Conservation (phyloP, 2,797 vertebrate genomes). For the Hydrolagus colliei region DNA sequence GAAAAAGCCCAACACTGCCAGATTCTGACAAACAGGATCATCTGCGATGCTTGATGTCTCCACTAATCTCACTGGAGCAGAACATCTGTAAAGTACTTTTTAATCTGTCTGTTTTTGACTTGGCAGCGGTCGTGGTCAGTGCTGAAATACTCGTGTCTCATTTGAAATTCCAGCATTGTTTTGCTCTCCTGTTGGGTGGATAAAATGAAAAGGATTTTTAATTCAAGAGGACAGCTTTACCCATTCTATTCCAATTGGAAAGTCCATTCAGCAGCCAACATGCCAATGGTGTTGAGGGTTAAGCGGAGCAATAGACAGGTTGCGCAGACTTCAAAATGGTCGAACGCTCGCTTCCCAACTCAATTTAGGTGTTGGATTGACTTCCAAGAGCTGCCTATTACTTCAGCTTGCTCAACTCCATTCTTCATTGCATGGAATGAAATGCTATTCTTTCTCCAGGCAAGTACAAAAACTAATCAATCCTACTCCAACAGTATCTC, state of each 20-base stretch:
- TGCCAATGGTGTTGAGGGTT: not conserved
- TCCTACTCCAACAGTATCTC: not conserved
- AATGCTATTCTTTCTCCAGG: not conserved
- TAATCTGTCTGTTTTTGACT: not conserved
- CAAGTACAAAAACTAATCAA: not conserved
- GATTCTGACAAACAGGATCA: not conserved
- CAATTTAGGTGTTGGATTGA: not conserved
- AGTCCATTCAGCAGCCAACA: not conserved
- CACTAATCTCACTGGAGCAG: not conserved
- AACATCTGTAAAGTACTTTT: constrained; percentile 2
- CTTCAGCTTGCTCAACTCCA: not conserved
- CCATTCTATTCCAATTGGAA: not conserved
- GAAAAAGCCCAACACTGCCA: not conserved
- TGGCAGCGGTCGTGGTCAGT: not conserved
- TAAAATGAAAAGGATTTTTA: not conserved
- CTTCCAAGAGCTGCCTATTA: not conserved
- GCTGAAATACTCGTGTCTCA: not conserved
- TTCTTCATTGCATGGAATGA: not conserved
- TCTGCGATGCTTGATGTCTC: not conserved
- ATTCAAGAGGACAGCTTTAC: not conserved
- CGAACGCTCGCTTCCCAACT: not conserved
- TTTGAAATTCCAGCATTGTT: not conserved
- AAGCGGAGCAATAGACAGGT: not conserved
- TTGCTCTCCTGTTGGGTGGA: not conserved
- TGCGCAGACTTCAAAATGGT: not conserved